Evolutionary conservation across 2,113 vertebrate species (phyloP).

Genomic region (Python bivittatus): DNA sequence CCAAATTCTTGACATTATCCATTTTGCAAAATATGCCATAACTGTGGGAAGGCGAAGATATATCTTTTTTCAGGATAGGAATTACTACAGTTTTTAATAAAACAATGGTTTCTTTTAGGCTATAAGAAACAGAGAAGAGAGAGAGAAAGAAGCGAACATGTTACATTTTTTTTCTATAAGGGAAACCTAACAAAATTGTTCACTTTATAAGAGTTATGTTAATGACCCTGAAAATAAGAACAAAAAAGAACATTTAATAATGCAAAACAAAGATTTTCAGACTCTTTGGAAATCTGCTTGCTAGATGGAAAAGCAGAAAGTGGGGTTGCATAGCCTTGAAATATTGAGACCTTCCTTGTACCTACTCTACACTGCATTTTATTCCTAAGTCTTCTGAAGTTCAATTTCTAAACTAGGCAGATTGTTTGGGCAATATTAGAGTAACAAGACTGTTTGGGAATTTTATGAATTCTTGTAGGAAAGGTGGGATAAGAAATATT

Average conservation of each 20-base stretch:
- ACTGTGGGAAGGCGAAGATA: conserved; percentile 45
- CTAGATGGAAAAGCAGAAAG: neutral
- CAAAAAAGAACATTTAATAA: conserved; percentile 25
- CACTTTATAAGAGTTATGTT: conserved; percentile 30
- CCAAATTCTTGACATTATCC: conserved; percentile 43
- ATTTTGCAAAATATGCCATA: conserved; percentile 50
- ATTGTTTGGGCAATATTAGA: neutral
- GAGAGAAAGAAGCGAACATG: conserved; percentile 35
- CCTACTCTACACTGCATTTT: neutral
- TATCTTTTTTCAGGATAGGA: conserved; percentile 13
- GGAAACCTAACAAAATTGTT: conserved; percentile 40
- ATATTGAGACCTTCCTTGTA: too few species aligned
- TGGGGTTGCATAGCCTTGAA: neutral
- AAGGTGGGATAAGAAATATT: neutral
- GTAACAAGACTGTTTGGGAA: neutral
- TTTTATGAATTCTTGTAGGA: neutral
- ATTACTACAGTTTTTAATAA: conserved; percentile 46
- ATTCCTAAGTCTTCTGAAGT: neutral
- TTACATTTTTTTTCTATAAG: conserved; percentile 38
- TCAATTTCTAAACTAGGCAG: neutral
- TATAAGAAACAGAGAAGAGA: conserved; percentile 9
- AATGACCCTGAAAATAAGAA: conserved; percentile 38
- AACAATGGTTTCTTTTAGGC: conserved; percentile 33
- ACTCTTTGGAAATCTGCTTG: neutral
- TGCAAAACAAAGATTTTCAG: conserved; percentile 20